Base-by-base conservation (phyloP, 1,140 invertebrate species). In the Panagrolaimus sp. region DNA sequence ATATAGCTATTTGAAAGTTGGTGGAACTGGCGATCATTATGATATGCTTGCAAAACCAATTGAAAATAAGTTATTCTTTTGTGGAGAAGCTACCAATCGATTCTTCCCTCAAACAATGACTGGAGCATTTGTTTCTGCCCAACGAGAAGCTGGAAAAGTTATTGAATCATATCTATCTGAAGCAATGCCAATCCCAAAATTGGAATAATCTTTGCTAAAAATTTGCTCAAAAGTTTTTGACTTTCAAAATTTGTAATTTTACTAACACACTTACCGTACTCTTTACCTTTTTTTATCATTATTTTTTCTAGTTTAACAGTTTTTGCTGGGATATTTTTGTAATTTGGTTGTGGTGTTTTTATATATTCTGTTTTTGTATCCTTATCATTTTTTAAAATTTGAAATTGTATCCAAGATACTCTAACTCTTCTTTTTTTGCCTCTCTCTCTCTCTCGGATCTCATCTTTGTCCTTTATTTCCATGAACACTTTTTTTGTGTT, bases 81-180 rank as follows among this genome's bases (percentile, higher is more conserved):
- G 85, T 66, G 86, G 86, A 71, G 86, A 87, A 82, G 85, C 85
- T 14, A 86, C 85, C n/a, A 84, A 83, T 67, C 77, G 83, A 5
- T 81, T 82, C 66, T 84, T 83, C 66, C 86, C 85, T 16, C 83
- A 85, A 67, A 84, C 85, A 27, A 83, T 87, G 63, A 82, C 84
- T 20, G 85, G 85, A 63, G 85, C 85, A 13, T 86, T 84, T 73
- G 65, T 86, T 27, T 85, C 82, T 72, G 85, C 85, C 11, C 68
- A 86, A 8, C 69, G 20, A 23, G 27, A 20, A 5, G 51, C 51
- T 27, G 51, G 51, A 57, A 20, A 27, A 27, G 51, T 57, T 27
- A 25, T 57, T 57, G 51, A 57, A 57, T 57, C 51, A 20, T 57
- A 57, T 27, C 51, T 57, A 11, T 25, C 51, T 20, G 51, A 57